A percentile compares a stretch with the other conserved stretches of the same genome.
Conservation (phyloP, 2,797 vertebrate genomes). For the Pangasius sanitwongsei region DNA sequence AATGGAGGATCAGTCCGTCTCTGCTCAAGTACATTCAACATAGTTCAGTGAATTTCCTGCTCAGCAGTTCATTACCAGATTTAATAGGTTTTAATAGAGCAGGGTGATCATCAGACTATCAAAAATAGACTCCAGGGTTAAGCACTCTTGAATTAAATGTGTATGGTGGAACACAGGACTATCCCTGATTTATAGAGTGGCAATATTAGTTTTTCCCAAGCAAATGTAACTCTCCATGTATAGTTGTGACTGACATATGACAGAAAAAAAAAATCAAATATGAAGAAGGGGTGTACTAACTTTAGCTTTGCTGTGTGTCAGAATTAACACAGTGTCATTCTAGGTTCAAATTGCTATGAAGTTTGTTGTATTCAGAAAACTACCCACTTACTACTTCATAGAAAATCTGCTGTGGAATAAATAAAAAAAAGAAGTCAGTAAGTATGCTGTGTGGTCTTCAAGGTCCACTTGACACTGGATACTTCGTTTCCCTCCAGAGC, state of each 20-base stretch:
- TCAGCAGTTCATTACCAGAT: background rate
- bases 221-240: background rate
- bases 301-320: background rate
- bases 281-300: background rate
- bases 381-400: background rate
- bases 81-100: conserved; percentile 6
- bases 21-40: background rate
- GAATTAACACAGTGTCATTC: background rate
- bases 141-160: background rate
- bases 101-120: background rate
- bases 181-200: background rate
- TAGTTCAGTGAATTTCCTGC: background rate
- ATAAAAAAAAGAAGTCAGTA: background rate
- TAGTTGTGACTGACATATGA: background rate
- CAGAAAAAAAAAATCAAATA: background rate
- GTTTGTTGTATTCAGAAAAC: background rate
- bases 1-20: background rate
- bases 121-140: background rate
- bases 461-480: background rate
- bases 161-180: background rate
- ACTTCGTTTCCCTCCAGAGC: background rate
- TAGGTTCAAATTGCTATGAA: background rate
- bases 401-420: background rate
- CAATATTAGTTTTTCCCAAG: background rate
- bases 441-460: background rate